Conservation (phyloP, 2,113 vertebrate genomes). For the Anguilla rostrata region DNA sequence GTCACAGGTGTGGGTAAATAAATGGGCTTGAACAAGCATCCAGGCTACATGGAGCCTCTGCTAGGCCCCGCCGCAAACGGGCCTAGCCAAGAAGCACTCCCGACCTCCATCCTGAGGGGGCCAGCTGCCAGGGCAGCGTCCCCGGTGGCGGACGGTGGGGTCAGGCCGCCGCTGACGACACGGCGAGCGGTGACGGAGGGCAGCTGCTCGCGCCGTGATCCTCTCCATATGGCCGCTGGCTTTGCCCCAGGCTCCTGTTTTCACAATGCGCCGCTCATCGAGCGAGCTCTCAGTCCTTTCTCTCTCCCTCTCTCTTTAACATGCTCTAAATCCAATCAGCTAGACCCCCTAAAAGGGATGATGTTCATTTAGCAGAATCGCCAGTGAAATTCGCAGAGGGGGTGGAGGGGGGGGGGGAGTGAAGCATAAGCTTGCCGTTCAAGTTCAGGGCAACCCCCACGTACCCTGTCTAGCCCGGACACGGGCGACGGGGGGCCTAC, state of each 20-base stretch:
- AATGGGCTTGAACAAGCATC: not conserved
- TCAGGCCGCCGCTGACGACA: slow-evolving; percentile 39
- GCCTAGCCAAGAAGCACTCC: not conserved
- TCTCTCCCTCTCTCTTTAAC: slow-evolving; percentile 45
- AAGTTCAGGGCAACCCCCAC: slow-evolving; percentile 50
- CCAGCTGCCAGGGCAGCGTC: slow-evolving; percentile 53
- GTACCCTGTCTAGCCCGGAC: slow-evolving; percentile 37
- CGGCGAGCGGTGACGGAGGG: slow-evolving; percentile 44
- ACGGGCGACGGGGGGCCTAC: slow-evolving; percentile 49
- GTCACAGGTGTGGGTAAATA: not conserved
- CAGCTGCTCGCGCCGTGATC: slow-evolving; percentile 66
- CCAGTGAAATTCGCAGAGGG: slow-evolving; percentile 54
- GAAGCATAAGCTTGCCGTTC: slow-evolving; percentile 54
- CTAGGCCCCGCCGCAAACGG: not conserved
- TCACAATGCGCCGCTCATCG: slow-evolving; percentile 59
- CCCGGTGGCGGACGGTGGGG: slow-evolving; percentile 44
- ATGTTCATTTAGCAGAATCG: slow-evolving; percentile 61
- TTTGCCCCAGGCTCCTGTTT: slow-evolving; percentile 47
- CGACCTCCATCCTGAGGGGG: not conserved
- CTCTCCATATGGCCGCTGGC: slow-evolving; percentile 62
- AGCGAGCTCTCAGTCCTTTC: slow-evolving; percentile 56
- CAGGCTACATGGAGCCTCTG: not conserved
- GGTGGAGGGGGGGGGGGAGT: not conserved
- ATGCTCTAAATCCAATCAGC: slow-evolving; percentile 72
- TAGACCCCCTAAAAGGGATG: slow-evolving; percentile 53